These are phyloP conservation scores for Papilio aristodemus DNA, from an alignment of 1,140 invertebrate genomes.

Conservation along the genomic window DNA sequence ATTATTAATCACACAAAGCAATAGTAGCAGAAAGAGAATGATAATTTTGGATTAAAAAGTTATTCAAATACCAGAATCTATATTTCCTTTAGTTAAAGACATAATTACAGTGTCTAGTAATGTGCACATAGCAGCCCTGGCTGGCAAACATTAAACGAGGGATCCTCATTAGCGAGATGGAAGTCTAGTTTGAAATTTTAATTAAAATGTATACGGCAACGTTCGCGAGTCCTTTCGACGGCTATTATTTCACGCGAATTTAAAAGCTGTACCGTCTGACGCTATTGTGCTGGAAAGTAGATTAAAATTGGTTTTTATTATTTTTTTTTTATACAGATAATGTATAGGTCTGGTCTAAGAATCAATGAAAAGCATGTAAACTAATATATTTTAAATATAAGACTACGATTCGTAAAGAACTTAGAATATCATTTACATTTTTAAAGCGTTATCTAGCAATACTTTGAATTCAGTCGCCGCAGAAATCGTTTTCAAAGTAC, in stretches of 20 bases:
- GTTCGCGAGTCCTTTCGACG: conserved; percentile 24
- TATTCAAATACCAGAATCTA: not conserved
- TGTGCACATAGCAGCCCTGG: not conserved
- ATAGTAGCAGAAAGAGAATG: no score
- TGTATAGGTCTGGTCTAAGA: not conserved
- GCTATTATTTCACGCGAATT: conserved; percentile 29
- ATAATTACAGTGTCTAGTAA: not conserved
- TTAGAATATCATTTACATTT: not conserved
- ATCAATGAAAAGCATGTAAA: not conserved
- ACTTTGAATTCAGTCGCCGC: not conserved
- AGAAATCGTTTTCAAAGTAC: conserved; percentile 44
- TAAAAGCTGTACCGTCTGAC: conserved; percentile 20
- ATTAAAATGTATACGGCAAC: conserved; percentile 33
- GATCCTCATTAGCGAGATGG: conserved; percentile 50
- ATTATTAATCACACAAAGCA: not conserved
- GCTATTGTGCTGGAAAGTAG: conserved; percentile 24
- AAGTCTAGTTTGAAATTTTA: conserved; percentile 35
- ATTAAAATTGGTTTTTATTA: conserved; percentile 15
- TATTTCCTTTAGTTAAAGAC: not conserved
- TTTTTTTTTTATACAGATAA: not conserved
- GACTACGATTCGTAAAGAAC: not conserved
- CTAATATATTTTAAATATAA: not conserved
- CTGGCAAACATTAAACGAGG: conserved; percentile 39
- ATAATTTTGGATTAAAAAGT: not conserved
- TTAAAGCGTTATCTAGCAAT: not conserved